Evolutionary conservation across 2,113 vertebrate genomes (phyloP), one percentile per base, ranked within the genome.

Genomic region (Opisthocomus hoazin): DNA sequence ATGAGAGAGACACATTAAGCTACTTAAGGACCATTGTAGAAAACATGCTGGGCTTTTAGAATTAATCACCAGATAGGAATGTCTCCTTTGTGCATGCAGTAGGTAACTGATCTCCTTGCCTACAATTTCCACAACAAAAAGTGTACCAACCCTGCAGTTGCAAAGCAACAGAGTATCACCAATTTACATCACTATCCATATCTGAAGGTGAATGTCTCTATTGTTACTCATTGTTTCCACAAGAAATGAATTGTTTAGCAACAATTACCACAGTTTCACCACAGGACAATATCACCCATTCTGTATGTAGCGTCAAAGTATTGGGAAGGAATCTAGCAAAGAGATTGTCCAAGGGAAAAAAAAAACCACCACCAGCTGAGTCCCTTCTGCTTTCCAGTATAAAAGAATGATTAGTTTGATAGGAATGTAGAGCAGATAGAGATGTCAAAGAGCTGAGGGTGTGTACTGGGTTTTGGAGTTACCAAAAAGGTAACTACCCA

Each of bases 51-150:
- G 46, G 36, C 84, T 91, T 94, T 91, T 48, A 65, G 70, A 94
- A 89, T 85, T 93, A 77, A 94, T 93, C 90, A 96, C 22, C 57
- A 60, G 93, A 75, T 11, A 94, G 90, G 95, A 96, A 96, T 90
- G 85, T 34, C 82, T 94, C 86, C 64, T 89, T 90, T 70, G 76
- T 93, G 56, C 56, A 74, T 13, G 32, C 36, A 80, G 75, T 14
- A 88, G 1, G 10, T 75, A 89, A 92, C 73, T 16, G 54, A 94
- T 84, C 70, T 45, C 65, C 74, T 70, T 87, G 93, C 46, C 70
- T 53, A 86, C 73, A 27, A 16, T 34, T 89, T 95, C 92, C 83
- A 90, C 76, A 96, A 93, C 90, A 94, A 61, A 76, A 94, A 90
- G n/a, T 0, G 4, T 60, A 86, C 43, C 79, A 78, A 77, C 32